Percentiles rank a stretch among this genome's conserved stretches.
These are phyloP conservation scores for Scophthalmus maximus DNA, from an alignment of 2,113 vertebrate genomes.

Conservation along the genomic window DNA sequence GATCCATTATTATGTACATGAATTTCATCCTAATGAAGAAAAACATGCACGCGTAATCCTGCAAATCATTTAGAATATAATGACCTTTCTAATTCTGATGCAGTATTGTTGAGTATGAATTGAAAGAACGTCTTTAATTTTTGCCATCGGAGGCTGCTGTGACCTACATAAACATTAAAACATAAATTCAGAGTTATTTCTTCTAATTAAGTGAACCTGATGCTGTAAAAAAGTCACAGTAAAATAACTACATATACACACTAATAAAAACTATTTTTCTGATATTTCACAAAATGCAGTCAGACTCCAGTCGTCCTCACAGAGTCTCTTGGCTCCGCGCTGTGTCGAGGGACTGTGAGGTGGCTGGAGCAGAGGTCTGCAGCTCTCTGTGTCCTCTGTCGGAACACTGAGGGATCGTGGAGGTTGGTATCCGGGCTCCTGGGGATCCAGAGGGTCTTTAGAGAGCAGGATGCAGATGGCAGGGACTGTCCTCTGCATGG, in stretches of 20 bases:
- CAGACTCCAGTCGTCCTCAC: slow-evolving; percentile 43
- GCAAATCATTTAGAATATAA: background rate
- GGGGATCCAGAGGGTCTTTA: slow-evolving; percentile 90
- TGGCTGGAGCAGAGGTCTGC: background rate
- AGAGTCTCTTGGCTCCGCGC: slow-evolving; percentile 60
- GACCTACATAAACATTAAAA: background rate
- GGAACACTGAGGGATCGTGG: slow-evolving; percentile 59
- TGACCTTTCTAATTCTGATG: background rate
- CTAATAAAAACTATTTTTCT: background rate
- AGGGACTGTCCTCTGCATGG: slow-evolving; percentile 87
- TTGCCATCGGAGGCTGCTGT: background rate
- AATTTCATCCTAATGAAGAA: slow-evolving; percentile 1
- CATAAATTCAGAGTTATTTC: background rate
- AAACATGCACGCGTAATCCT: slow-evolving; percentile 3
- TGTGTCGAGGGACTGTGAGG: slow-evolving; percentile 10
- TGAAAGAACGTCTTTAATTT: background rate
- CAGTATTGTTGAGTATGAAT: background rate
- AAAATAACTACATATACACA: background rate
- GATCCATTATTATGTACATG: background rate
- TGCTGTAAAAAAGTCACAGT: background rate
- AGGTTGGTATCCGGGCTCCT: slow-evolving; percentile 89
- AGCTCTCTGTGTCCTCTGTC: slow-evolving; percentile 33
- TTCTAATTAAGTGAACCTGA: background rate
- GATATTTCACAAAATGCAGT: background rate
- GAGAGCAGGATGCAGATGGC: slow-evolving; percentile 93